phyloP scores from a whole-genome alignment of 2,888 invertebrate genomes.

The Busseola fusca region DNA sequence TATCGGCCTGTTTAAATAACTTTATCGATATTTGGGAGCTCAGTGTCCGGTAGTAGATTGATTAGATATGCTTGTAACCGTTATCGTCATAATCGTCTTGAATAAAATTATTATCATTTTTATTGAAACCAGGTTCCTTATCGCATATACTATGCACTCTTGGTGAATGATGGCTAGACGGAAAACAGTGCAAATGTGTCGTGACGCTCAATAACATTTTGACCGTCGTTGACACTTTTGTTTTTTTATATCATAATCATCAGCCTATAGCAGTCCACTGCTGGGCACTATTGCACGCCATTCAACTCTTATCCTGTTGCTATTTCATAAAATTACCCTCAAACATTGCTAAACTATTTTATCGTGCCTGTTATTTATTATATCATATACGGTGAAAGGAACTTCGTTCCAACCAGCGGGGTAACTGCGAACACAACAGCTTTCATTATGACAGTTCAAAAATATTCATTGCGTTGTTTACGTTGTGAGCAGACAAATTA shows the following conservation, averaged over 20 bases:
- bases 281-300: too few relatives aligned
- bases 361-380: neutral
- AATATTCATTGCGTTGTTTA: too few relatives aligned
- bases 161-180: neutral
- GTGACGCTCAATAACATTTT: neutral
- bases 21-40: constrained; percentile 6
- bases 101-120: neutral
- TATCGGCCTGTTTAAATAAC: constrained; percentile 8
- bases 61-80: constrained; percentile 8
- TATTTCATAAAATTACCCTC: neutral
- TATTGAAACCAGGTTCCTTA: neutral
- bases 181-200: neutral
- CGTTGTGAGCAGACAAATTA: too few relatives aligned
- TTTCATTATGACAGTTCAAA: too few relatives aligned
- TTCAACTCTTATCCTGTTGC: too few relatives aligned
- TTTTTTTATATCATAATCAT: neutral
- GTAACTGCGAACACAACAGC: too few relatives aligned
- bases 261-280: too few relatives aligned
- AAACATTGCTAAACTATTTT: neutral
- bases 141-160: neutral
- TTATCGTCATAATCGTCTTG: neutral
- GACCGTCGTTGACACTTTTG: neutral
- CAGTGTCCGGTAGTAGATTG: neutral
- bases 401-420: neutral
- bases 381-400: neutral